Conservation (phyloP, 2,888 invertebrate species). For the Junonia oenone region DNA sequence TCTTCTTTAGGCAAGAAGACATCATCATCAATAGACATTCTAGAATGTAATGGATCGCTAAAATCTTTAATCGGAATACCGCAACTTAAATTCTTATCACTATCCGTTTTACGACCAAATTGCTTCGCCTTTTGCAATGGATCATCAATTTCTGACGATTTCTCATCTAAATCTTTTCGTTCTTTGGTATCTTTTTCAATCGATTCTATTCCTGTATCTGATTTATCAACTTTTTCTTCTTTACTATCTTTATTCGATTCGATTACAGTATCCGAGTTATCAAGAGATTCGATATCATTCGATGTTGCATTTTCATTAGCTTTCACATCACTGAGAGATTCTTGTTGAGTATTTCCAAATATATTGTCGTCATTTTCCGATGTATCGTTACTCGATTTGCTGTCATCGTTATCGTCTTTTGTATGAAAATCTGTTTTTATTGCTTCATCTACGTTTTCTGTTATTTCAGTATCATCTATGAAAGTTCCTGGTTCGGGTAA, state of each 20-base stretch:
- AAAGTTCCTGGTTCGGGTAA: conserved; percentile 68
- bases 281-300: conserved; percentile 16
- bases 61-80: conserved; percentile 84
- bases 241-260: background rate
- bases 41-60: conserved; percentile 89
- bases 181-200: background rate
- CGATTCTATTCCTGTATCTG: conserved; percentile 12
- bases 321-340: conserved; percentile 16
- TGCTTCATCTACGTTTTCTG: conserved; percentile 17
- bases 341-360: conserved; percentile 21
- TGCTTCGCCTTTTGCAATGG: conserved; percentile 45
- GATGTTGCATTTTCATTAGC: background rate
- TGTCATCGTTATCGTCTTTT: conserved; percentile 17
- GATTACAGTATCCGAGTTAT: conserved; percentile 16
- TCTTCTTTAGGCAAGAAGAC: conserved; percentile 69
- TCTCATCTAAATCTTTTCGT: conserved; percentile 8
- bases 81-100: conserved; percentile 62
- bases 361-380: conserved; percentile 29
- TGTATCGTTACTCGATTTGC: conserved; percentile 20
- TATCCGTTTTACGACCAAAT: conserved; percentile 52
- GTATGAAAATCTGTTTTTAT: conserved; percentile 12
- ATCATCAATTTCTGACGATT: conserved; percentile 30
- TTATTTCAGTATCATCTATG: conserved; percentile 41
- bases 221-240: conserved; percentile 2
- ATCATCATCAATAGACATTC: conserved; percentile 66